Evolutionary conservation across 1,140 invertebrate genomes (phyloP).

Genomic region (Anastatus disparis): DNA sequence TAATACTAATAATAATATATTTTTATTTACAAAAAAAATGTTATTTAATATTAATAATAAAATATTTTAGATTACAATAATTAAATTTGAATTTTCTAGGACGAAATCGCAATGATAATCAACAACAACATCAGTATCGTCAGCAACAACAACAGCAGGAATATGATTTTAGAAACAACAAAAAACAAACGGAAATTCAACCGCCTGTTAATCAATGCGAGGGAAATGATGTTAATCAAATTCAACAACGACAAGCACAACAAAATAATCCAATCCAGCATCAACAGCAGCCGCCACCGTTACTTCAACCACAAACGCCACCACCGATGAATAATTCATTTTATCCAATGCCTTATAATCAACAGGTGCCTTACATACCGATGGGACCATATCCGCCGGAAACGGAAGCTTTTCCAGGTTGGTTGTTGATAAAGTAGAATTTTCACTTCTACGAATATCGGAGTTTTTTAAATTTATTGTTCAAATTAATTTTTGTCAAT

Average conservation of each 20-base stretch:
- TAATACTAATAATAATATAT: too few species aligned
- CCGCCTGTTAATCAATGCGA: constrained; percentile 11
- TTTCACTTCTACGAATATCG: too few species aligned
- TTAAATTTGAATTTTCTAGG: too few species aligned
- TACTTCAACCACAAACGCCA: constrained; percentile 16
- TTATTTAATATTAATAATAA: too few species aligned
- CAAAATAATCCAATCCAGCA: constrained; percentile 16
- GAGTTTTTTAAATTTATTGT: too few species aligned
- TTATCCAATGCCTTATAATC: constrained; percentile 34
- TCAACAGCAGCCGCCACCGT: constrained; percentile 13
- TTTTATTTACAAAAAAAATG: too few species aligned
- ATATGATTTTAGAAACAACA: constrained; percentile 11
- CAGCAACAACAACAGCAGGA: constrained; percentile 16
- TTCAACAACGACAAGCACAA: constrained; percentile 16
- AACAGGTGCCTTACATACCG: constrained; percentile 34
- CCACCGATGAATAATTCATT: constrained; percentile 14
- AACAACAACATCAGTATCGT: constrained; percentile 20
- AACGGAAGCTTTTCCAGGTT: constrained; percentile 25
- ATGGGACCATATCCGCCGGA: constrained; percentile 6
- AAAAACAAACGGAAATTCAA: neutral
- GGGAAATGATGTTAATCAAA: constrained; percentile 9
- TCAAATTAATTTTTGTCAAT: too few species aligned
- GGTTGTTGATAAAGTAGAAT: too few species aligned
- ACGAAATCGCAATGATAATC: constrained; percentile 30
- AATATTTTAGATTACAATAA: neutral